Evolutionary conservation across 2,113 vertebrate species (phyloP), one percentile per base, ranked within the genome.

Genomic region (Trogon surrucura): DNA sequence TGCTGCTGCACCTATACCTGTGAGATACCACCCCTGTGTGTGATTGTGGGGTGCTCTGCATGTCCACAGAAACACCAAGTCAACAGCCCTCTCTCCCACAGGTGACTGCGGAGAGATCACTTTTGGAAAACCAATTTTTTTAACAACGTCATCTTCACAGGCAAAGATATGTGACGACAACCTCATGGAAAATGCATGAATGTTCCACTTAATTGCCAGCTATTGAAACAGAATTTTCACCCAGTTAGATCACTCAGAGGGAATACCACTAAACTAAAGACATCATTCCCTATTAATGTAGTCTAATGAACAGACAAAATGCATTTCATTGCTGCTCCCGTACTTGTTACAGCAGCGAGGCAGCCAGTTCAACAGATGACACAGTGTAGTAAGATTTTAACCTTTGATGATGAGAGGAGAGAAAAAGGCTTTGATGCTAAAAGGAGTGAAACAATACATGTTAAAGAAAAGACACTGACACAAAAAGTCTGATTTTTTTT

Each of bases 131-230:
- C 20, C 25, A 0, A 1, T 51, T 66, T 78, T 64, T 75, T 67
- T 70, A 53, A 50, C 6, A 41, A 36, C 25, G 25, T 16, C 1
- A 0, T 16, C 27, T 56, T 80, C 51, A 44, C 0, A 0, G 48
- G 56, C 54, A 67, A 91, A 88, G 5, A 23, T 29, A 61, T 10
- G 4, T 1, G 1, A n/a, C 14, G 25, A 66, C 36, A 65, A 34
- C 11, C 3, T 9, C 45, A 32, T 15, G 65, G 47, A 78, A 83
- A 92, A 91, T 2, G 13, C 1, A 1, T 60, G 25, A 82, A 56
- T 70, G 60, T 81, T 92, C 61, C 78, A 90, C 70, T 17, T 94
- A 93, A 91, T 89, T 92, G 93, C 94, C 82, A 79, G 81, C 75
- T 85, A 80, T 73, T 93, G 92, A 95, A 96, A 92, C 1, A 16